Conservation (phyloP, 2,113 vertebrate species). For the Hydropotes inermis region DNA sequence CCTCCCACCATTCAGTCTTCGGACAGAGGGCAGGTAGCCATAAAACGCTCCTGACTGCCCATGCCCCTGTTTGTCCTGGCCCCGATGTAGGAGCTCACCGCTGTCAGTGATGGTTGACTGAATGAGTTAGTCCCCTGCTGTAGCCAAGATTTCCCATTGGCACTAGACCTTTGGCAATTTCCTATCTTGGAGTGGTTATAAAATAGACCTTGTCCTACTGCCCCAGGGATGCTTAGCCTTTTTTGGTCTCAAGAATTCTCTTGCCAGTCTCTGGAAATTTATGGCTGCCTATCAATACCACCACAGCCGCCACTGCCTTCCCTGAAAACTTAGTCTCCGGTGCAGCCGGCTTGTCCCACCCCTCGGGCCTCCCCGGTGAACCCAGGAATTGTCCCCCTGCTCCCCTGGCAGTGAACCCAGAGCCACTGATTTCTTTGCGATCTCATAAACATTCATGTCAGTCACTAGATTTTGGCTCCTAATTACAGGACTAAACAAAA, state of each 20-base stretch:
- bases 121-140: neutral
- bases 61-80: neutral
- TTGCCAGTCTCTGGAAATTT: neutral
- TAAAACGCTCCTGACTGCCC: neutral
- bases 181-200: neutral
- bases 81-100: neutral
- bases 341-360: neutral
- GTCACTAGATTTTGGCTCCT: conserved; percentile 13
- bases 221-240: neutral
- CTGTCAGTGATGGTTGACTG: neutral
- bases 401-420: neutral
- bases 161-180: conserved; percentile 15
- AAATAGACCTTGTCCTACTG: conserved; percentile 29
- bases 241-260: conserved; percentile 8
- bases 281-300: neutral
- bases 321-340: neutral
- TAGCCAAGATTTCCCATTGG: conserved; percentile 2
- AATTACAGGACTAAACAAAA: conserved; percentile 22
- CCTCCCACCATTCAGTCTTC: neutral
- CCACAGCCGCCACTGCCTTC: neutral
- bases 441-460: conserved; percentile 3
- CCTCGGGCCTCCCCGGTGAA: neutral
- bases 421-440: neutral
- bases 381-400: neutral
- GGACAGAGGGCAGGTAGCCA: neutral